Percentiles rank a stretch among this genome's conserved stretches.
These are phyloP conservation scores for Hypomecis punctinalis DNA, from an alignment of 2,888 invertebrate genomes.

Conservation along the genomic window DNA sequence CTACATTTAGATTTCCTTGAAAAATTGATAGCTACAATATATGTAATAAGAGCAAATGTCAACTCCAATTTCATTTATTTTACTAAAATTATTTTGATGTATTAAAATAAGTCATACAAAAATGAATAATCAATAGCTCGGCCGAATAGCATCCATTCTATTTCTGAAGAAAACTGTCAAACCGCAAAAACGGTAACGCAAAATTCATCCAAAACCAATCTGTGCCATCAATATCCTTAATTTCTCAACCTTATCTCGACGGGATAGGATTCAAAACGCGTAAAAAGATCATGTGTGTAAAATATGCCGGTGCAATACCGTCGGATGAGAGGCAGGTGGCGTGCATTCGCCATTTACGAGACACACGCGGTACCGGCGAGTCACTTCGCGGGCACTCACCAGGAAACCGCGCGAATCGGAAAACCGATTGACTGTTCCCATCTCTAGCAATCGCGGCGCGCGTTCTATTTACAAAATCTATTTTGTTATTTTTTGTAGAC, in stretches of 20 bases:
- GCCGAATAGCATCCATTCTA: background rate
- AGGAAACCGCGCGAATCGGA: slow-evolving; percentile 46
- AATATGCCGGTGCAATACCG: slow-evolving; percentile 60
- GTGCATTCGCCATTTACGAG: slow-evolving; percentile 72
- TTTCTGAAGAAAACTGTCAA: slow-evolving; percentile 10
- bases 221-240: background rate
- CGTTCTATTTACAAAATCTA: slow-evolving; percentile 41
- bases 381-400: slow-evolving; percentile 59
- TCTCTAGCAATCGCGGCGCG: slow-evolving; percentile 30
- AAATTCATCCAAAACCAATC: slow-evolving; percentile 11
- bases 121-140: background rate
- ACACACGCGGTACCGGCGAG: slow-evolving; percentile 73
- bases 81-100: background rate
- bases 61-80: too few relatives aligned
- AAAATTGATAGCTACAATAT: too few relatives aligned
- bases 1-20: too few relatives aligned
- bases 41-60: too few relatives aligned
- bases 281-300: slow-evolving; percentile 34
- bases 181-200: slow-evolving; percentile 20
- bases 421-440: slow-evolving; percentile 38
- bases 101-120: background rate
- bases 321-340: slow-evolving; percentile 64
- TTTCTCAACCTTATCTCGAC: slow-evolving; percentile 12
- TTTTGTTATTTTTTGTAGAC: slow-evolving; percentile 11
- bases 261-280: slow-evolving; percentile 27